Evolutionary conservation across 2,888 invertebrate genomes (phyloP), one percentile per base, ranked within the genome.

Genomic region (Drosophila subsilvestris): DNA sequence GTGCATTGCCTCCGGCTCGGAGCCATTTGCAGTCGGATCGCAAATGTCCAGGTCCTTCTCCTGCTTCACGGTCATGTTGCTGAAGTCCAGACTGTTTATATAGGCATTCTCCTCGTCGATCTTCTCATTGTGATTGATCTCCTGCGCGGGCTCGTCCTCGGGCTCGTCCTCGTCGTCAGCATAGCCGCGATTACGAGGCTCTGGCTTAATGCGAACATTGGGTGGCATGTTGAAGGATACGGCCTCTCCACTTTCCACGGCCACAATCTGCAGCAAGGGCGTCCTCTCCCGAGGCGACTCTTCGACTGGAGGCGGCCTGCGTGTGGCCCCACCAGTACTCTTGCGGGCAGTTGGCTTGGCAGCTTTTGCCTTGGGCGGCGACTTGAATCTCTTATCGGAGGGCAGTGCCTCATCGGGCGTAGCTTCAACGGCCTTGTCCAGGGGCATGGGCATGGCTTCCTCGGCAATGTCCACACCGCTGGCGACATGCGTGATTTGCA

Each of bases 1-100:
- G 14, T 60, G 65, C 10, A 58, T 8, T n/a, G 55, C 45, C 3
- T 68, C 72, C 6, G 50, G 5, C 22, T 79, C 72, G 27, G 62
- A 69, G 55, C 58, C 62, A 62, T 81, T 75, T 6, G 69, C 49
- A 27, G 74, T 62, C 29, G 69, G 54, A 66, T 88, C 89, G 18
- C 76, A 73, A n/a, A 90, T 83, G 42, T 91, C 89, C 45, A 90
- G 79, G 57, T 90, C 91, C 32, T 80, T 87, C 62, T 91, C 91
- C 48, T 91, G 89, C 61, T 91, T 91, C n/a, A 91, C 88, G 0
- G 58, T 68, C 12, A 91, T 63, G 66, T 88, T 90, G 43, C 68
- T 82, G n/a, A 90, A 79, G 68, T 91, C 90, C 25, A 91, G 80
- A 59, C 63, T 83, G 10, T 75, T 82, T 29, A 90, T 86, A 55